These are phyloP conservation scores for Helostoma temminkii DNA, from an alignment of 2,797 vertebrate genomes.

Conservation along the genomic window DNA sequence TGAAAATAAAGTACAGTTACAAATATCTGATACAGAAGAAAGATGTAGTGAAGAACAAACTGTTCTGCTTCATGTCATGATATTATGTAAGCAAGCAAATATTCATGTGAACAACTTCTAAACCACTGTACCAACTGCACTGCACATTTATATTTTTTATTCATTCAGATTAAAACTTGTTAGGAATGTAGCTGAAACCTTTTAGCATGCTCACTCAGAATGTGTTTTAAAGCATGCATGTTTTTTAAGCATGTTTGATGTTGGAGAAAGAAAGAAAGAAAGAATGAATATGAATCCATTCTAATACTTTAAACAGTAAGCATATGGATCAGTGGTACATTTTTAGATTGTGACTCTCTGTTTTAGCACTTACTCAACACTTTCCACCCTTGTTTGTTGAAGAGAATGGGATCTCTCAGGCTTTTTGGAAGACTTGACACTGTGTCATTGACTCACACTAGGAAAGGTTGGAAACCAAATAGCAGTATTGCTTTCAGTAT, in stretches of 20 bases:
- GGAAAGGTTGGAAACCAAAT: slow-evolving; percentile 36
- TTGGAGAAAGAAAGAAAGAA: too few relatives aligned
- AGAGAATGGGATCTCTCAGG: slow-evolving; percentile 20
- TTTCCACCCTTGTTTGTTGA: slow-evolving; percentile 35
- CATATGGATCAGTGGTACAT: neutral
- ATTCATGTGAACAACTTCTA: slow-evolving; percentile 32
- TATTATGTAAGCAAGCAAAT: slow-evolving; percentile 36
- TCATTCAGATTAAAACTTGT: slow-evolving; percentile 19
- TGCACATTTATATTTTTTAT: slow-evolving; percentile 14
- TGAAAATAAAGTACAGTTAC: slow-evolving; percentile 43
- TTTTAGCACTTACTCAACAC: slow-evolving; percentile 18
- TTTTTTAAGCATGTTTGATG: too few relatives aligned
- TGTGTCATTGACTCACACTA: slow-evolving; percentile 40
- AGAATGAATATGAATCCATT: slow-evolving; percentile 1
- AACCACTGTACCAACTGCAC: slow-evolving; percentile 8
- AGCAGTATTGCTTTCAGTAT: slow-evolving; percentile 40
- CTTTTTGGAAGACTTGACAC: slow-evolving; percentile 35
- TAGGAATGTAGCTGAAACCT: slow-evolving; percentile 7
- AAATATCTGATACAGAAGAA: slow-evolving; percentile 44
- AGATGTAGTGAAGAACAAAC: slow-evolving; percentile 40
- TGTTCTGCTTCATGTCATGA: slow-evolving; percentile 37
- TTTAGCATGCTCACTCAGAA: slow-evolving; percentile 17
- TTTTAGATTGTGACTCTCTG: slow-evolving; percentile 2
- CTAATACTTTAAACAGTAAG: neutral
- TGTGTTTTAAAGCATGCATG: slow-evolving; percentile 19